phyloP scores from a whole-genome alignment of 37 sponge, comb jelly and placozoan genomes.

The Beroe forskalii region DNA sequence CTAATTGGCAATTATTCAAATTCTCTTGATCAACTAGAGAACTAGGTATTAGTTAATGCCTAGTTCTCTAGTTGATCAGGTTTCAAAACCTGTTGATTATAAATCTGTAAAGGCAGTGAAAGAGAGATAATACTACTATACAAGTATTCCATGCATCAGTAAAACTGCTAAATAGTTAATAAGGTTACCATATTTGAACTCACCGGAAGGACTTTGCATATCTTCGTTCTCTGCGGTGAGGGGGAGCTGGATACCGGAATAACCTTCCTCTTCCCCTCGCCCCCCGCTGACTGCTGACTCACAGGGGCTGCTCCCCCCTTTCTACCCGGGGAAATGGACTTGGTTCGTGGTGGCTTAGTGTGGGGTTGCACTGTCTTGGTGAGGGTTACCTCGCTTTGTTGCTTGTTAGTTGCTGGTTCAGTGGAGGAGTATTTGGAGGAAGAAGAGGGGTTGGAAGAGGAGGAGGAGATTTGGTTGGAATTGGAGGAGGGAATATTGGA shows the following conservation, averaged over 20 bases:
- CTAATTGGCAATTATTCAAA: too few species aligned
- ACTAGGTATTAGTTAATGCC: too few species aligned
- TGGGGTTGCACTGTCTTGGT: not conserved
- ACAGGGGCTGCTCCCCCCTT: not conserved
- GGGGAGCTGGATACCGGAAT: not conserved
- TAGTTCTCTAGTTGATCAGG: too few species aligned
- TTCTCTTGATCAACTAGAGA: too few species aligned
- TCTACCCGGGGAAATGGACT: not conserved
- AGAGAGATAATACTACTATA: too few species aligned
- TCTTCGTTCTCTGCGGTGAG: not conserved
- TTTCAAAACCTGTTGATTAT: too few species aligned
- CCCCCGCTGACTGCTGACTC: not conserved
- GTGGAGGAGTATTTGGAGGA: not conserved
- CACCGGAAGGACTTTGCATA: slow-evolving; percentile 51
- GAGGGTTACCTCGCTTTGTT: not conserved
- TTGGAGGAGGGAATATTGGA: not conserved
- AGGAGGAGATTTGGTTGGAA: not conserved
- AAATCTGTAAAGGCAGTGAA: too few species aligned
- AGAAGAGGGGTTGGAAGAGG: not conserved
- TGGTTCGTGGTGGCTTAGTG: not conserved
- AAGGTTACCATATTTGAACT: not conserved
- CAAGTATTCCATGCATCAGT: too few species aligned
- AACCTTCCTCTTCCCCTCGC: not conserved
- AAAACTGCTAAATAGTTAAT: too few species aligned
- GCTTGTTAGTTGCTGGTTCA: not conserved